phyloP scores from a whole-genome alignment of 2,888 invertebrate genomes.

The Cryptosula pallasiana region DNA sequence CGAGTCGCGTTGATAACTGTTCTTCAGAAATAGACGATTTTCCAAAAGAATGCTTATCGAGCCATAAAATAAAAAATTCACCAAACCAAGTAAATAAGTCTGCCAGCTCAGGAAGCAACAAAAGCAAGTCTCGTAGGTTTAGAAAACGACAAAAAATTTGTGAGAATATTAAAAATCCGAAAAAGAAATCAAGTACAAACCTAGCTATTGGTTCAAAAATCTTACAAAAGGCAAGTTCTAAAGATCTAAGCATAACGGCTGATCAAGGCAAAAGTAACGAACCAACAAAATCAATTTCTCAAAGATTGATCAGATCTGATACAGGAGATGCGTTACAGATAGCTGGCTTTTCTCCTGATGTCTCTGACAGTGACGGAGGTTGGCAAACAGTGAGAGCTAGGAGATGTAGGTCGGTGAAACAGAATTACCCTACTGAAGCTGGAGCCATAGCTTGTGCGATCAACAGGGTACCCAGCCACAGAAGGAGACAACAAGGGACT shows the following conservation, averaged over 20 bases:
- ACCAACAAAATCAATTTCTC: background rate
- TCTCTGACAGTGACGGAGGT: background rate
- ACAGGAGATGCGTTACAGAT: background rate
- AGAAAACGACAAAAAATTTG: slow-evolving; percentile 10
- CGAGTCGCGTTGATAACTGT: background rate
- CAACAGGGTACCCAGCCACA: background rate
- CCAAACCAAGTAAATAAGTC: background rate
- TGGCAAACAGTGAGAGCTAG: background rate
- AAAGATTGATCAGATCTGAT: background rate
- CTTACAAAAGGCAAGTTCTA: background rate
- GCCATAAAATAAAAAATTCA: background rate
- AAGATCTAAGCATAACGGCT: background rate
- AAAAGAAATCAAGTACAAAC: background rate
- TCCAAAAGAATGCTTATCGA: background rate
- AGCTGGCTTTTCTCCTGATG: background rate
- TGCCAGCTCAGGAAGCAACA: background rate
- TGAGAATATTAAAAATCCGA: background rate
- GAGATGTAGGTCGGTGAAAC: background rate
- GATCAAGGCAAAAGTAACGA: background rate
- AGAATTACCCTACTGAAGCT: background rate
- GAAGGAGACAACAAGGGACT: too few species aligned
- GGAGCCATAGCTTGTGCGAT: background rate
- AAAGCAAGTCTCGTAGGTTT: background rate
- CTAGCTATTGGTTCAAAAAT: background rate
- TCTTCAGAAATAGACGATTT: background rate